Base-by-base conservation (phyloP, 2,888 invertebrate genomes). In the Cheilosia vernalis region DNA sequence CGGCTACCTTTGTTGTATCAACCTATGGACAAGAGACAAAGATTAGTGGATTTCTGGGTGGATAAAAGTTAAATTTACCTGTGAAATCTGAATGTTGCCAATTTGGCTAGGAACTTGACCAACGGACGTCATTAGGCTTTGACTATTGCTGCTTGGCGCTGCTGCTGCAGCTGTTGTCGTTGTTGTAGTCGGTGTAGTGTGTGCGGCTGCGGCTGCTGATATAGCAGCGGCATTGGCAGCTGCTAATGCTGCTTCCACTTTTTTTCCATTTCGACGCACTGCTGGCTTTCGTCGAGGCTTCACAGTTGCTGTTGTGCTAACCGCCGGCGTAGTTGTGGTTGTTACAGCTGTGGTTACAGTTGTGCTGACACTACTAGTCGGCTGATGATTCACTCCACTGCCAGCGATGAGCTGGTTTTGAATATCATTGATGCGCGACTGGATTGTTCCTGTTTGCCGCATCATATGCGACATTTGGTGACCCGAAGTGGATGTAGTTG, bases 81-180 rank as follows among this genome's bases (percentile, higher is more conserved):
- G 92, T 21, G 92, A 92, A 85, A 92, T 92, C 88, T 92, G 92
- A 83, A 92, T 92, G 76, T 92, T 92, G 86, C 92, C 92, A 82
- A 92, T 92, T 88, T 92, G 92, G 86, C 92, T 92, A 83, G 92
- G 92, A 87, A 92, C 92, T 69, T 90, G 89, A 79, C 84, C 88
- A 80, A 88, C 88, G 87, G 73, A 87, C 37, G 88, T 81, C 49
- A 87, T 88, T 40, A 88, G 56, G 58, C 87, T 82, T 6, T 84
- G 61, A 80, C 66, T 66, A 60, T 72, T 51, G 88, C 87, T 63
- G 85, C 87, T 55, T 79, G 77, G 47, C 0, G 61, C 40, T 17
- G 55, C 49, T 17, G 73, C 27, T 13, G 49, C 10, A 13, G 70
- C 42, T 13, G 84, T 63, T 42, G 79, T 73, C 44, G 77, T 40